Base-by-base conservation (phyloP, 2,113 vertebrate genomes). In the Setophaga coronata region DNA sequence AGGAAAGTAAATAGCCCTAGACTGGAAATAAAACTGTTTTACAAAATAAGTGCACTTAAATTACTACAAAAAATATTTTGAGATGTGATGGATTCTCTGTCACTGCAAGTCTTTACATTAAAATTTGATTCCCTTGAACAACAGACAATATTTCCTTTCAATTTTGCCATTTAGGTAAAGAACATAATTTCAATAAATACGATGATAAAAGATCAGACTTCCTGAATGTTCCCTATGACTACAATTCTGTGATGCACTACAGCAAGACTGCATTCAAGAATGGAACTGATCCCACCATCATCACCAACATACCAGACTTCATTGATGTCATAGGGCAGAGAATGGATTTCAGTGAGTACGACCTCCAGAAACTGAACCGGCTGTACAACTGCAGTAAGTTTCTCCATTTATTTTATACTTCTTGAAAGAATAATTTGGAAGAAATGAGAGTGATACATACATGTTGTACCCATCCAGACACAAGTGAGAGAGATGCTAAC, bases 281-380 rank as follows among this genome's bases (percentile, higher is more conserved):
- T 0, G 98, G 98, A 43, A 95, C 94, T 0, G 97, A 99, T 73
- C 98, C 99, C 76, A 99, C 99, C 60, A 99, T 99, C 3, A 15
- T 99, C 87, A 99, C 99, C 38, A 99, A 97, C 79, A 99, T 99
- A 89, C 94, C 98, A 2, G 98, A 98, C 14, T 99, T 99, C 95
- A 97, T 97, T 45, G 98, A 99, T 12, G 98, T 99, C 60, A 99
- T 99, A 45, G 99, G 99, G 42, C 99, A 99, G 90, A 83, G 98
- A 7, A 99, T 99, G 98, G 99, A 99, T 96, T 99, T 99, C 97
- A 99, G 99, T 29, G 98, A 99, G 84, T 98, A 93, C 14, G 99
- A 99, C 82, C 95, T 99, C 82, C 93, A 97, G 85, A 99, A 99
- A 89, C 94, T 99, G 91, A 98, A 98, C 96, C 98, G 54, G 47